Base-by-base conservation (phyloP, 2,888 invertebrate genomes). In the Coecobrya sp. region DNA sequence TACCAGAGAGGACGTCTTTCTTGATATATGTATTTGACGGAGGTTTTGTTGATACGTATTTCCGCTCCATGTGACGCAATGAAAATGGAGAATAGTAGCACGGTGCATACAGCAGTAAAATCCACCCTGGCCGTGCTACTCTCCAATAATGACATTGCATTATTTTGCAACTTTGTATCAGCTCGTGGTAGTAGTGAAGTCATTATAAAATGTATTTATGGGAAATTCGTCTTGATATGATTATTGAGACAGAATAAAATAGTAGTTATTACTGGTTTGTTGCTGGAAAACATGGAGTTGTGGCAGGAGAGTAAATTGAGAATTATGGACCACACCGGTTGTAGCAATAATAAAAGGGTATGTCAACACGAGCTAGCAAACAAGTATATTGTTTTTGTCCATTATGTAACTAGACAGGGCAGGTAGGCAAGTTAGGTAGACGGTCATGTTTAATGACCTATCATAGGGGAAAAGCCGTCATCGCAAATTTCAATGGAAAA, bases 391-490 rank as follows among this genome's bases (percentile, higher is more conserved):
- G 73, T 36, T 73, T 42, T 73, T 45, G 30, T 22, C 42, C 27
- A 82, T 59, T 30, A 27, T 19, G 30, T 25, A 45, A 82, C 36
- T 7, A n/a, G 30, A 45, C 85, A 68, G 45, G 42, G 30, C 22
- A 84, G 42, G 49, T 16, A 52, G 45, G 30, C 11, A 30, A 30
- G 65, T 42, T 22, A 49, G 76, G 65, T 70, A 42, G 70, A 65
- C 79, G 88, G 79, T 27, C 68, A 88, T 88, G 65, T 68, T 81
- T 81, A 88, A 89, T 81, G 89, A 89, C 70, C 82, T 89, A 89
- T 70, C 89, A 70, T 68, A 27, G 79, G 79, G 87, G 87, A 79
- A 86, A 73, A 25, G 42, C 30, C 52, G 68, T 88, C 88, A 68
- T 82, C 45, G 82, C 81, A 52, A 89, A 89, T 89, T 81, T 82